These are phyloP conservation scores for Amiota minor DNA, from an alignment of 2,888 invertebrate species.

Conservation along the genomic window DNA sequence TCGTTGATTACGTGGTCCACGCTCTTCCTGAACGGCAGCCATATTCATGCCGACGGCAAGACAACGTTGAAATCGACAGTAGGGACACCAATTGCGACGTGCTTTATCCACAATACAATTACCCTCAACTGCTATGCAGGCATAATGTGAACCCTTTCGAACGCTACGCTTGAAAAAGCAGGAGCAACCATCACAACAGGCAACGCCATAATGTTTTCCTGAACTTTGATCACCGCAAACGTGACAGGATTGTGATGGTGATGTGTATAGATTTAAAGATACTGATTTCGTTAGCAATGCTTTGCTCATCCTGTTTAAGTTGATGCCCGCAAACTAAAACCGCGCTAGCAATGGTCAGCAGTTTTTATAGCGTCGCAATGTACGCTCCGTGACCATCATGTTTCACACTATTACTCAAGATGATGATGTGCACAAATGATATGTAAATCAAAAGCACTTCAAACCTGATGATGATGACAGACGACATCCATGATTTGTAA, in stretches of 20 bases:
- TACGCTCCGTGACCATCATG: conserved; percentile 6
- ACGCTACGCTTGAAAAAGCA: conserved; percentile 92
- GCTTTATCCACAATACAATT: conserved; percentile 86
- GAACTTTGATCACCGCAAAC: conserved; percentile 89
- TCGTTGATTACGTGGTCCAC: conserved; percentile 79
- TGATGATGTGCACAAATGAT: conserved; percentile 59
- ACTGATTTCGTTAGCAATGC: conserved; percentile 22
- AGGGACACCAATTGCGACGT: conserved; percentile 90
- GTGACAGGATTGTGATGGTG: conserved; percentile 74
- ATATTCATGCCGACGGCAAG: conserved; percentile 85
- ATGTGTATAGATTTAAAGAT: no score
- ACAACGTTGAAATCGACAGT: conserved; percentile 86
- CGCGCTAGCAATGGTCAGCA: conserved; percentile 23
- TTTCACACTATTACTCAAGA: conserved; percentile 14
- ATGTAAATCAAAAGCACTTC: conserved; percentile 67
- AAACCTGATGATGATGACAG: conserved; percentile 13
- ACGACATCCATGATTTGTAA: conserved; percentile 54
- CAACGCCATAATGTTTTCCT: conserved; percentile 89
- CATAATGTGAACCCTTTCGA: conserved; percentile 81
- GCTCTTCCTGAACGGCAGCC: conserved; percentile 87
- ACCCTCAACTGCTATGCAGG: conserved; percentile 85
- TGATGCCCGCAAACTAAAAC: conserved; percentile 31
- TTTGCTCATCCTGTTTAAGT: conserved; percentile 21
- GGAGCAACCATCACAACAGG: conserved; percentile 90
- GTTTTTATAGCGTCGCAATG: conserved; percentile 43